Percentiles rank a stretch among this genome's conserved stretches.
phyloP scores from a whole-genome alignment of 2,888 invertebrate species.

The Phortica okadai region DNA sequence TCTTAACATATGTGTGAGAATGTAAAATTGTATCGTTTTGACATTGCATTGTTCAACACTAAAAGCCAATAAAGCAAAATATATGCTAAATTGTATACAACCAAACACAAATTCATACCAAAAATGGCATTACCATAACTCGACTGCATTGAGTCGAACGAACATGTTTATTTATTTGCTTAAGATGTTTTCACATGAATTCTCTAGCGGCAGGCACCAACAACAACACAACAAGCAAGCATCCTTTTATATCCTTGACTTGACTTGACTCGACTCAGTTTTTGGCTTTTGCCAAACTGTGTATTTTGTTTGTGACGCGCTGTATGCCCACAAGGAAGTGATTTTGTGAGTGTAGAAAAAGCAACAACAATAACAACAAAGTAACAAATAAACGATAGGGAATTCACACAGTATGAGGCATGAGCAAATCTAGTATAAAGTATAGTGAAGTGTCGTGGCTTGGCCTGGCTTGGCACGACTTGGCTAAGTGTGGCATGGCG shows the following conservation, averaged over 20 bases:
- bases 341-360: not conserved
- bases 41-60: not conserved
- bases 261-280: not conserved
- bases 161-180: constrained; percentile 32
- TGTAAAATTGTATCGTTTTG: not conserved
- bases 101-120: not conserved
- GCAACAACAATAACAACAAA: not conserved
- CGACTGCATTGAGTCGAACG: not conserved
- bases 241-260: constrained; percentile 22
- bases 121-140: constrained; percentile 5
- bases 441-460: not conserved
- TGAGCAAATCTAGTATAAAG: not conserved
- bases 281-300: constrained; percentile 14
- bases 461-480: not conserved
- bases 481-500: not conserved
- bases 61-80: not conserved
- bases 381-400: constrained; percentile 13
- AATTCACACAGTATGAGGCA: constrained; percentile 9
- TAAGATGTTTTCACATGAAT: constrained; percentile 30
- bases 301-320: constrained; percentile 3
- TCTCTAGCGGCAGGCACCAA: constrained; percentile 17
- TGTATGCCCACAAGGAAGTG: constrained; percentile 30
- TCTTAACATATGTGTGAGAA: not conserved
- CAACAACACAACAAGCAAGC: not conserved
- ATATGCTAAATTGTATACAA: not conserved